A percentile compares a stretch with the other conserved stretches of the same genome.
These are phyloP conservation scores for Myiagra hebetior DNA, from an alignment of 2,113 vertebrate species.

Conservation along the genomic window DNA sequence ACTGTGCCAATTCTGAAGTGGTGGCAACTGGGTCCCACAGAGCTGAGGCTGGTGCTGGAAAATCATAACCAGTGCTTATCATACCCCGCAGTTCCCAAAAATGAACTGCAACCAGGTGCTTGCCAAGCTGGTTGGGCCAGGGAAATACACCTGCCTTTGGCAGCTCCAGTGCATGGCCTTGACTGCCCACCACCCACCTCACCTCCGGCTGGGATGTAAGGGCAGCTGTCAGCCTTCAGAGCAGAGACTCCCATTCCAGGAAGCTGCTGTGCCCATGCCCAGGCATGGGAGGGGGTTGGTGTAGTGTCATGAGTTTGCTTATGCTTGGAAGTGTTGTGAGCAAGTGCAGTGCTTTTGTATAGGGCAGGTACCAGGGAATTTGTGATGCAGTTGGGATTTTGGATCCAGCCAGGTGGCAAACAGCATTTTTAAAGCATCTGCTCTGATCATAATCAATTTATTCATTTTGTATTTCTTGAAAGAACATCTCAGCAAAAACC, in stretches of 20 bases:
- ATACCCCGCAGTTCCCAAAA: not conserved
- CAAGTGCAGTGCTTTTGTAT: not conserved
- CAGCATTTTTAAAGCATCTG: not conserved
- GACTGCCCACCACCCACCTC: not conserved
- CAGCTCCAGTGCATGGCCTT: not conserved
- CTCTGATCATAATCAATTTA: not conserved
- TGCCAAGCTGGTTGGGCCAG: not conserved
- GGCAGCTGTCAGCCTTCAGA: not conserved
- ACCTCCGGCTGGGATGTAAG: fast-evolving
- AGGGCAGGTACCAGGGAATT: not conserved
- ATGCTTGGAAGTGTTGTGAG: not conserved
- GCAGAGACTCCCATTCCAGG: not conserved
- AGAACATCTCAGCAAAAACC: not conserved
- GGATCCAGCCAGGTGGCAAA: not conserved
- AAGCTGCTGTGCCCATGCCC: not conserved
- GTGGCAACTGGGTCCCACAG: not conserved
- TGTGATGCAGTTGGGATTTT: not conserved
- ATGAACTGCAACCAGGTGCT: not conserved
- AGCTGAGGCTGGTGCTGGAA: not conserved
- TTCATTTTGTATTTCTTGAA: not conserved
- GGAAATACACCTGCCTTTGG: not conserved
- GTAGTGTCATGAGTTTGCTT: not conserved
- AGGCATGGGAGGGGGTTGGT: not conserved
- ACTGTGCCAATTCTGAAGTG: not conserved
- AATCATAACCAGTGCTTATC: not conserved